phyloP scores from a whole-genome alignment of 2,888 invertebrate genomes.

The Tillus elongatus region DNA sequence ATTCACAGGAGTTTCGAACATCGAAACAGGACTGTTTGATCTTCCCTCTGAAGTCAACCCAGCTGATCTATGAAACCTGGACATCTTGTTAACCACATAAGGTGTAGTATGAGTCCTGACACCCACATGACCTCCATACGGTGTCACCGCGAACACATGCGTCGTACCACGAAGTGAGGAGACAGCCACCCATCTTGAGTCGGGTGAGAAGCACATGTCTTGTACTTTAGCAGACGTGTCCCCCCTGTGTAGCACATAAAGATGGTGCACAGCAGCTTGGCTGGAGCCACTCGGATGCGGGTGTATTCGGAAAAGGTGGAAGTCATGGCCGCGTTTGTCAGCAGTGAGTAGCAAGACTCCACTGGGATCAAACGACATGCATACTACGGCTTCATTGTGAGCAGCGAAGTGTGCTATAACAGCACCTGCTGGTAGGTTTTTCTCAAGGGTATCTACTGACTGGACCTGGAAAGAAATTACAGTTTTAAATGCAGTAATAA shows the following conservation, averaged over 20 bases:
- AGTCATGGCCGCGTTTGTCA: slow-evolving; percentile 87
- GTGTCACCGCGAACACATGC: slow-evolving; percentile 93
- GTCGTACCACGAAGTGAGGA: slow-evolving; percentile 94
- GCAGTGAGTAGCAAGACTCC: slow-evolving; percentile 85
- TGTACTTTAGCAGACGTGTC: slow-evolving; percentile 94
- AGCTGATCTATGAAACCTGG: slow-evolving; percentile 89
- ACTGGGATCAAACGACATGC: slow-evolving; percentile 82
- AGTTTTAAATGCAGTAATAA: too few species aligned
- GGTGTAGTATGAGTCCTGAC: slow-evolving; percentile 91
- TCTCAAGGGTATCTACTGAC: too few species aligned
- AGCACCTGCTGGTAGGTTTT: slow-evolving; percentile 47
- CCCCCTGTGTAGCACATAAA: slow-evolving; percentile 90
- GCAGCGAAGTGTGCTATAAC: slow-evolving; percentile 82
- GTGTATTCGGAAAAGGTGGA: slow-evolving; percentile 90
- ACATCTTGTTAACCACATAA: slow-evolving; percentile 87
- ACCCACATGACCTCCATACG: slow-evolving; percentile 88
- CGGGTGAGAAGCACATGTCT: slow-evolving; percentile 84
- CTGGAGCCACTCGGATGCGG: slow-evolving; percentile 78
- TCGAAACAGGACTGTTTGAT: slow-evolving; percentile 60
- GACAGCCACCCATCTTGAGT: slow-evolving; percentile 94
- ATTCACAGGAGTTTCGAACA: slow-evolving; percentile 36
- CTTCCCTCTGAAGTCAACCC: slow-evolving; percentile 67
- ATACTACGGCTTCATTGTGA: slow-evolving; percentile 80
- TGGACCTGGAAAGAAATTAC: too few species aligned
- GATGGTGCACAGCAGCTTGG: slow-evolving; percentile 84